Evolutionary conservation across 2,888 invertebrate genomes (phyloP).

Genomic region (Drosophila austrosaltans): DNA sequence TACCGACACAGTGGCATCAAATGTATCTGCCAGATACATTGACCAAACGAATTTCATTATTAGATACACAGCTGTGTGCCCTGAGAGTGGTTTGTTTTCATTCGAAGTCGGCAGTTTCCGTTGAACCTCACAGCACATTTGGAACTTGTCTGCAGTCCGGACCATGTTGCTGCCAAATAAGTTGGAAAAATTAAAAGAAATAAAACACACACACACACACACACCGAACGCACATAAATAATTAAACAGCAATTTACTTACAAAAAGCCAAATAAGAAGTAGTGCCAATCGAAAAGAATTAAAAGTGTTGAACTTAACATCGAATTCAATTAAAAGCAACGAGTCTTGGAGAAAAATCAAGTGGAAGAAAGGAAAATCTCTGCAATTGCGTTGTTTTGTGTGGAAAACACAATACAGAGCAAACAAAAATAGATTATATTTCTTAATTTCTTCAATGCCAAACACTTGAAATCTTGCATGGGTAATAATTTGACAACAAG

Average conservation of each 20-base stretch:
- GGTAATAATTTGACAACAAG: slow-evolving; percentile 52
- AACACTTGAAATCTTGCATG: slow-evolving; percentile 50
- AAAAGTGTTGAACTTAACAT: neutral
- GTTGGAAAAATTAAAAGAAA: slow-evolving; percentile 28
- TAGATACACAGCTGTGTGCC: slow-evolving; percentile 73
- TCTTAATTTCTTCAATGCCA: slow-evolving; percentile 8
- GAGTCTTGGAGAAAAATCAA: slow-evolving; percentile 1
- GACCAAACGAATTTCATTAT: slow-evolving; percentile 63
- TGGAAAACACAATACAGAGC: neutral
- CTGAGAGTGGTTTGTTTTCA: slow-evolving; percentile 47
- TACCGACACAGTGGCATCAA: slow-evolving; percentile 29
- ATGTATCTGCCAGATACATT: slow-evolving; percentile 51
- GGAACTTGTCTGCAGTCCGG: slow-evolving; percentile 32
- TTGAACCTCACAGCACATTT: slow-evolving; percentile 42
- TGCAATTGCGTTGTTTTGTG: neutral
- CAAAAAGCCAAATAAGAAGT: neutral
- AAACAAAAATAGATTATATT: slow-evolving; percentile 13
- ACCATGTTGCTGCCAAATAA: slow-evolving; percentile 71
- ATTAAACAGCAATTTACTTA: neutral
- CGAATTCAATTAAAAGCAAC: neutral
- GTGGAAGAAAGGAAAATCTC: slow-evolving; percentile 6
- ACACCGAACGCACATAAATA: neutral
- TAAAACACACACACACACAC: neutral
- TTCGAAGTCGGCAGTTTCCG: slow-evolving; percentile 21
- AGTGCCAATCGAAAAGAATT: slow-evolving; percentile 3